A percentile compares a stretch with the other conserved stretches of the same genome.
Evolutionary conservation across 2,888 invertebrate genomes (phyloP).

Genomic region (Pyrrhia umbra): DNA sequence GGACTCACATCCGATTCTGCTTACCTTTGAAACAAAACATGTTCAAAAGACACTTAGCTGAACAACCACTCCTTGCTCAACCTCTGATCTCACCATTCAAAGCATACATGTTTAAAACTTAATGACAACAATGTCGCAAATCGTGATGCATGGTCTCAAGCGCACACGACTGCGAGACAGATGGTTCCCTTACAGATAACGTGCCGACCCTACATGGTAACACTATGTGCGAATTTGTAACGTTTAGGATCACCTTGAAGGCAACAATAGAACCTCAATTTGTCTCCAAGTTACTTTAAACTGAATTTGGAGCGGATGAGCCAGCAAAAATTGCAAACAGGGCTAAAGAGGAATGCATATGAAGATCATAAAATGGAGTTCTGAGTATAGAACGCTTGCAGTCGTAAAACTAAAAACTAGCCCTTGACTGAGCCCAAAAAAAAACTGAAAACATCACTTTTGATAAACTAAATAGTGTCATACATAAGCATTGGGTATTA

Average conservation of each 20-base stretch:
- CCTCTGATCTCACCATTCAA: conserved; percentile 44
- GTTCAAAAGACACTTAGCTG: conserved; percentile 5
- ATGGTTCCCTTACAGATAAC: conserved; percentile 48
- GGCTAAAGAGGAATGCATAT: no score
- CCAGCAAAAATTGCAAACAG: background rate
- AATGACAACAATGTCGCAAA: conserved; percentile 50
- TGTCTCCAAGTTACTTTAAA: background rate
- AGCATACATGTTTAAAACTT: conserved; percentile 30
- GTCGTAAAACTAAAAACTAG: no score
- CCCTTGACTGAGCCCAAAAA: no score
- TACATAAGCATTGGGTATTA: no score
- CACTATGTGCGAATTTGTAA: conserved; percentile 35
- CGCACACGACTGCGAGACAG: conserved; percentile 50
- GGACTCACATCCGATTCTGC: background rate
- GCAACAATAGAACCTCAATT: background rate
- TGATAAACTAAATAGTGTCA: no score
- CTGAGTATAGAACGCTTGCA: no score
- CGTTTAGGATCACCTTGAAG: conserved; percentile 27
- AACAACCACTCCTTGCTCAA: conserved; percentile 25
- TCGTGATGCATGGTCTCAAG: conserved; percentile 44
- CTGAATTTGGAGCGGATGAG: background rate
- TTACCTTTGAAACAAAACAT: conserved; percentile 10
- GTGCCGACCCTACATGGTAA: conserved; percentile 31
- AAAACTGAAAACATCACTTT: no score
- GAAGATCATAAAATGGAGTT: no score